Evolutionary conservation across 2,888 invertebrate species (phyloP), one percentile per base, ranked within the genome.

Genomic region (Alcis repandata): DNA sequence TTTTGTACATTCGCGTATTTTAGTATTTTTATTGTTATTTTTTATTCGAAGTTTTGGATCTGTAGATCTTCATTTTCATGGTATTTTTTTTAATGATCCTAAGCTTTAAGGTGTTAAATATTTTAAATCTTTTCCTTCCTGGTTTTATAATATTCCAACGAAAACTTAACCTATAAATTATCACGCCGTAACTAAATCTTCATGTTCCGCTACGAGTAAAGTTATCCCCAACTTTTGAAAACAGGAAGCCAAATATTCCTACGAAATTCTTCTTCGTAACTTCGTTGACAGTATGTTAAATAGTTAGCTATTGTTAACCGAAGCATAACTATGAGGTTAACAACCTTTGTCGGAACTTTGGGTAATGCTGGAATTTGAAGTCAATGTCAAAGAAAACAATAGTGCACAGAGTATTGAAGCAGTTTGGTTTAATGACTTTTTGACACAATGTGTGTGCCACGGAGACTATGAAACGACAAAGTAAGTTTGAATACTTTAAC

Each of bases 301-400:
- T 65, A 70, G 70, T 68, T 59, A 63, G 36, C 68, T 70, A 70
- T 70, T 70, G 70, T 70, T 59, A 62, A 59, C 17, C 63, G 33
- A 52, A 54, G 51, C 67, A 49, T 54, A 63, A 58, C 49, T 56
- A 41, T 9, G 60, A 60, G 67, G 59, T 59, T 49, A 63, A 57
- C 38, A 38, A 63, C 67, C 59, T 60, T 45, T 41, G 61, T 41
- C 40, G 27, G 56, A 48, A 61, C 49, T 63, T 63, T 40, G 48
- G 59, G 46, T 40, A 57, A 40, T 52, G 51, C 38, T 43, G 57
- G 59, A 62, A 56, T 59, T 57, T 41, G 15, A 40, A 62, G 56
- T 56, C 59, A 63, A 67, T 59, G 63, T 63, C 62, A 58, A 46
- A 54, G 43, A 59, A 51, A 45, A 63, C 58, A 63, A 63, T 63